Evolutionary conservation across 2,888 invertebrate genomes (phyloP), one percentile per base, ranked within the genome.

Genomic region (Drosophila villosipedis): DNA sequence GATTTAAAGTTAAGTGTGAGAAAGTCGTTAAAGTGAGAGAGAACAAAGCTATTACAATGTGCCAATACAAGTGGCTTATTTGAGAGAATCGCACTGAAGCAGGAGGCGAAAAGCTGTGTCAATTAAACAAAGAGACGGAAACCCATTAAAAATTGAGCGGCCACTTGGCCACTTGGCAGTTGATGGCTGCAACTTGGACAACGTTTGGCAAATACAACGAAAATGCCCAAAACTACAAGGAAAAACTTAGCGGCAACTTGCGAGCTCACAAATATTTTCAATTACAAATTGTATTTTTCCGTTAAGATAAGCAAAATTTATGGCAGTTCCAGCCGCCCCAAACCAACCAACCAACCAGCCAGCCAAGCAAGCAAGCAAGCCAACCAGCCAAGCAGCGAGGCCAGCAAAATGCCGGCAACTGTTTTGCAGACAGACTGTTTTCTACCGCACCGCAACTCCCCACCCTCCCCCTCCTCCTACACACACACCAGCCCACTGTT

Each of bases 201-300:
- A 14, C 16, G 22, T 58, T 67, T 52, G 64, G 49, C 58, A 59
- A 62, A 62, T 54, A 62, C 30, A 35, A 47, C 22, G 53, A 66
- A 52, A 59, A 57, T 62, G 31, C 39, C 50, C 7, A 67, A 58
- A 74, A 68, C 57, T 62, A 62, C 31, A 65, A 61, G 52, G 35
- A 62, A 73, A 68, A 86, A 87, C 74, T 86, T 84, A 55, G 58
- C 55, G 58, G 49, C 47, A 73, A 83, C 68, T 78, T 82, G 74
- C 7, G 30, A 19, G 25, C 63, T 69, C 83, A 82, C 78, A 87
- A 89, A 87, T 87, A 87, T 89, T 89, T 87, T 87, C 86, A 87
- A 87, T 87, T 87, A 87, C 86, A 87, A 87, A 87, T 87, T 87
- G 90, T 90, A 88, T 89, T 87, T 85, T 87, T 87, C 86, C 86